A percentile compares a stretch with the other conserved stretches of the same genome.
These are phyloP conservation scores for Bradynema listronoti DNA, from an alignment of 1,140 invertebrate species.

Conservation along the genomic window DNA sequence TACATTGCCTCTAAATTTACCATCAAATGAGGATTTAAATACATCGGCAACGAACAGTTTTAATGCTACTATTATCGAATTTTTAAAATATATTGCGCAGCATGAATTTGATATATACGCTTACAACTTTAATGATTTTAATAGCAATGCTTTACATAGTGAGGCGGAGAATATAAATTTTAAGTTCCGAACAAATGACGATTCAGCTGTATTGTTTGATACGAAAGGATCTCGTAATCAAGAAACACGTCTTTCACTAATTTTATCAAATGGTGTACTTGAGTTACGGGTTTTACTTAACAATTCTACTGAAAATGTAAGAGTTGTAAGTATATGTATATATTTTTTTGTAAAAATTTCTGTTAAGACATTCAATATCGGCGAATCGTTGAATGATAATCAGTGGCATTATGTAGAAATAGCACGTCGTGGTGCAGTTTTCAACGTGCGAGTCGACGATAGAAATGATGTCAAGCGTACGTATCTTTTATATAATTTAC, in stretches of 20 bases:
- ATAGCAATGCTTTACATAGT: slow-evolving; percentile 62
- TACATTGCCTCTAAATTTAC: too few relatives aligned
- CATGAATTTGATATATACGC: too few relatives aligned
- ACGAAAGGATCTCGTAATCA: slow-evolving; percentile 23
- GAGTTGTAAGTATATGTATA: background rate
- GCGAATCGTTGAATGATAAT: slow-evolving; percentile 78
- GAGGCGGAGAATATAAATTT: slow-evolving; percentile 84
- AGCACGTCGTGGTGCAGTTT: slow-evolving; percentile 73
- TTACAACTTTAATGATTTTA: too few relatives aligned
- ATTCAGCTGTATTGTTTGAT: slow-evolving; percentile 63
- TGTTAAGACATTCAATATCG: slow-evolving; percentile 61
- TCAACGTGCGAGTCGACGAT: too few relatives aligned
- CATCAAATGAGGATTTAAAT: too few relatives aligned
- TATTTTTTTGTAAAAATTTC: slow-evolving; percentile 1
- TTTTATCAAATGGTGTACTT: slow-evolving; percentile 7
- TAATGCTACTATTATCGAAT: too few relatives aligned
- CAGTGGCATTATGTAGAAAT: slow-evolving; percentile 85
- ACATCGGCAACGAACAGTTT: too few relatives aligned
- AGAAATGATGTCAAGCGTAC: too few relatives aligned
- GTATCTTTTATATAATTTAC: slow-evolving; percentile 5
- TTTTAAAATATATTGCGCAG: too few relatives aligned
- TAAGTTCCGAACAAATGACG: slow-evolving; percentile 75
- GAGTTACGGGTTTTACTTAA: background rate
- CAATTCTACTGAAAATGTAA: slow-evolving; percentile 33
- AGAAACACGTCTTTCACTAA: slow-evolving; percentile 9